Evolutionary conservation across 1,140 invertebrate species (phyloP).

Genomic region (Oedothorax gibbosus): DNA sequence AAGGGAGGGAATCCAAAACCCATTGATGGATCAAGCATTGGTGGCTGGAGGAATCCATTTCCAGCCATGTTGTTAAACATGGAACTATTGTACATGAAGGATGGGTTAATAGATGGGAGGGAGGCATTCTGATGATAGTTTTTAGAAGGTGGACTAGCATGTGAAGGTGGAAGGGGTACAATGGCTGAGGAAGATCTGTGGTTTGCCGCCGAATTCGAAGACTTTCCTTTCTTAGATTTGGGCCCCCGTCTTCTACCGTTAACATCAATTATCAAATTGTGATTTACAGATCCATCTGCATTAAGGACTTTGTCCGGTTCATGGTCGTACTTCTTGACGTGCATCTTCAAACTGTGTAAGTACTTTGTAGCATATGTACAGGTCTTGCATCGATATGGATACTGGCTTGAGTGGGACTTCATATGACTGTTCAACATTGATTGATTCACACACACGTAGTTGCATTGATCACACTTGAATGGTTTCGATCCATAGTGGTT

Average conservation of each 20-base stretch:
- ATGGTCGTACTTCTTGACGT: constrained; percentile 92
- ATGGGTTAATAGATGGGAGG: background rate
- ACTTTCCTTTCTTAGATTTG: constrained; percentile 71
- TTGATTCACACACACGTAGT: constrained; percentile 96
- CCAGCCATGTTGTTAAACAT: constrained; percentile 6
- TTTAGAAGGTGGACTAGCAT: background rate
- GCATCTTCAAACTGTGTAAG: constrained; percentile 96
- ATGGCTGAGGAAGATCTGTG: background rate
- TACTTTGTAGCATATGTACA: constrained; percentile 99
- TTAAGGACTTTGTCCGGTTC: constrained; percentile 87
- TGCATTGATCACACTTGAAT: constrained; percentile 93
- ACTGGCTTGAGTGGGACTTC: constrained; percentile 97
- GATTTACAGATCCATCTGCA: constrained; percentile 85
- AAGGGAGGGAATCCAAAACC: background rate
- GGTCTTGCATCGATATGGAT: constrained; percentile 94
- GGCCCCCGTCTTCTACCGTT: constrained; percentile 89
- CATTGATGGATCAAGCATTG: background rate
- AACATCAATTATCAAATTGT: constrained; percentile 85
- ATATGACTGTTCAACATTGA: constrained; percentile 99
- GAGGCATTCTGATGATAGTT: background rate
- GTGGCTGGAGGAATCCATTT: background rate
- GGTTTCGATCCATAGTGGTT: constrained; percentile 97
- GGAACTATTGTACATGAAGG: background rate
- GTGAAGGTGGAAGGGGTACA: background rate
- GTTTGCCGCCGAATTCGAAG: too few species aligned